phyloP scores from a whole-genome alignment of 1,140 invertebrate species.

The Whitmania pigra region DNA sequence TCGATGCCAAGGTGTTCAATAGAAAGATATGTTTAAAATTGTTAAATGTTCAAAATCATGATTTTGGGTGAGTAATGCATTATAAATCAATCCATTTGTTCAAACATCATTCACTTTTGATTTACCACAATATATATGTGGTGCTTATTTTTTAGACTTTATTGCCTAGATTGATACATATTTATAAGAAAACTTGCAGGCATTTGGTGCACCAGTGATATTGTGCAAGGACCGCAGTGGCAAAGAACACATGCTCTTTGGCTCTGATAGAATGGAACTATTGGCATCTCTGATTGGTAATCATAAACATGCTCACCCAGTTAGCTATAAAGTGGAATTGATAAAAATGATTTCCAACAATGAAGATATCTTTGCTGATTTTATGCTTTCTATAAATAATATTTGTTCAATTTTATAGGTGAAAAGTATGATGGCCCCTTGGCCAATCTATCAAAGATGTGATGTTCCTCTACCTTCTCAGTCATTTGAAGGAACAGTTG shows the following conservation, averaged over 20 bases:
- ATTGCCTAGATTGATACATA: not conserved
- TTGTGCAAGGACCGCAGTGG: conserved; percentile 12
- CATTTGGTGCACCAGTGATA: conserved; percentile 24
- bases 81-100: too few species aligned
- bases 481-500: too few species aligned
- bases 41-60: not conserved
- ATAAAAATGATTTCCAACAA: too few species aligned
- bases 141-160: not conserved
- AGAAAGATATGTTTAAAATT: not conserved
- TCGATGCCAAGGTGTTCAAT: not conserved
- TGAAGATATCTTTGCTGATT: too few species aligned
- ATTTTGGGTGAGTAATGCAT: not conserved
- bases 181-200: conserved; percentile 16
- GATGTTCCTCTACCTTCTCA: too few species aligned
- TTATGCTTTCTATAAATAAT: too few species aligned
- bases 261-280: conserved; percentile 22
- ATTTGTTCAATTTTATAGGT: too few species aligned
- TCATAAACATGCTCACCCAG: not conserved
- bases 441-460: too few species aligned
- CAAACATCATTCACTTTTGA: not conserved
- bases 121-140: not conserved
- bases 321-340: too few species aligned
- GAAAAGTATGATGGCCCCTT: too few species aligned
- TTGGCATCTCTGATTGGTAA: conserved; percentile 20
- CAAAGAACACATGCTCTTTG: conserved; percentile 22